phyloP scores from a whole-genome alignment of 1,140 invertebrate genomes.

The Fopius arisanus region DNA sequence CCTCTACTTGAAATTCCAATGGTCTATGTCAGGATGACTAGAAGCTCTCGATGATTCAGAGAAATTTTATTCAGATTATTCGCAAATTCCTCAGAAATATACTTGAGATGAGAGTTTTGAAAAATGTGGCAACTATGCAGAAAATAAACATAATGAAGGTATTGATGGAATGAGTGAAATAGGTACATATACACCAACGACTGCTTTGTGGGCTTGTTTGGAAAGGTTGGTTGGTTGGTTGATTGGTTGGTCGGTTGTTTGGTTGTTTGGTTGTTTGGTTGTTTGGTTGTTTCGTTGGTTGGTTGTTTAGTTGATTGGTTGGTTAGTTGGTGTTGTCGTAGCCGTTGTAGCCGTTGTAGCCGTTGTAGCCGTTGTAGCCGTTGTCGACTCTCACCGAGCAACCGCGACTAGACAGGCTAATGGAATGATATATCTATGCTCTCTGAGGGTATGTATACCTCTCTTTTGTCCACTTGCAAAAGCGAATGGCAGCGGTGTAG shows the following conservation, averaged over 20 bases:
- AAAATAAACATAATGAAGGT: background rate
- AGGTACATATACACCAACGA: background rate
- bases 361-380: no score
- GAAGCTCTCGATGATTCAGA: no score
- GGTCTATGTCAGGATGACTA: no score
- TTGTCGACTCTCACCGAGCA: background rate
- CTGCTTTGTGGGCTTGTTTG: background rate
- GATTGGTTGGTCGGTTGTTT: no score
- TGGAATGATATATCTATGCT: background rate
- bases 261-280: no score
- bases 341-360: no score
- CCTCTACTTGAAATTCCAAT: no score
- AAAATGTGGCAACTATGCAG: background rate
- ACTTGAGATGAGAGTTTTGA: background rate
- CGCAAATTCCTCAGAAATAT: background rate
- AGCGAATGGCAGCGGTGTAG: slow-evolving; percentile 8
- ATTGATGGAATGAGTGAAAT: background rate
- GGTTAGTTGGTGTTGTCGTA: no score
- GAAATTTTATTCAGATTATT: background rate
- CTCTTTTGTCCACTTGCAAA: slow-evolving; percentile 14
- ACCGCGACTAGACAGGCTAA: background rate
- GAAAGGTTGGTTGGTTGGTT: background rate
- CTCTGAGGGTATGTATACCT: background rate
- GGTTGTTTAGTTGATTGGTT: no score
- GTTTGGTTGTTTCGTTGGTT: no score